Evolutionary conservation across 2,797 vertebrate species (phyloP), one percentile per base, ranked within the genome.

Genomic region (Acrossocheilus fasciatus): DNA sequence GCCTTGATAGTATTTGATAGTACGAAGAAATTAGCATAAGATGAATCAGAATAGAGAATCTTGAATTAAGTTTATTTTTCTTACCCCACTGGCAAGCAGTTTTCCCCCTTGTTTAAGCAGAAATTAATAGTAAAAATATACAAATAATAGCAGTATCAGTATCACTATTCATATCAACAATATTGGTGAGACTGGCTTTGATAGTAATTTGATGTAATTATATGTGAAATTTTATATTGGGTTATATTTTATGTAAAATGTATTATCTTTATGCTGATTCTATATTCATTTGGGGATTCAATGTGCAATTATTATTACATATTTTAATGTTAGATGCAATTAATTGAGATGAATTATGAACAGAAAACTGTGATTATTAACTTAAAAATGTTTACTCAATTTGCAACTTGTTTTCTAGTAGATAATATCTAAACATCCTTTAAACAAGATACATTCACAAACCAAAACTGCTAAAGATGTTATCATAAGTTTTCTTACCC

Each of bases 1-100:
- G 34, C 34, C 66, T 68, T 68, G 66, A 20, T 68, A 68, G 64
- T 68, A 34, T 11, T 66, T 68, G 64, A 68, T 66, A 64, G 62
- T 62, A 26, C 26, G n/a, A 26, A 62, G 57, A 62, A 12, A 26
- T 62, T 62, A 62, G 59, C 59, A 62, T 17, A 34, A 34, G 30
- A 34, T 34, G 6, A 34, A 15, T 34, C 64, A 66, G 30, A 66
- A 66, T 66, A 66, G 30, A 66, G 30, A 66, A 66, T 66, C 14
- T 66, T 34, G 15, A 66, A 66, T 66, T 66, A 34, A 34, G 64
- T 34, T 66, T 66, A 66, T 66, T 34, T 66, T 66, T 3, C 26
- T 34, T 17, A 66, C 26, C 26, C 14, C 62, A 10, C 9, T 59
- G 54, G 54, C 23, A 59, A 59, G 23, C 3, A 34, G 62, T 66